phyloP scores from a whole-genome alignment of 2,888 invertebrate genomes.

The Augochlorella aurata region DNA sequence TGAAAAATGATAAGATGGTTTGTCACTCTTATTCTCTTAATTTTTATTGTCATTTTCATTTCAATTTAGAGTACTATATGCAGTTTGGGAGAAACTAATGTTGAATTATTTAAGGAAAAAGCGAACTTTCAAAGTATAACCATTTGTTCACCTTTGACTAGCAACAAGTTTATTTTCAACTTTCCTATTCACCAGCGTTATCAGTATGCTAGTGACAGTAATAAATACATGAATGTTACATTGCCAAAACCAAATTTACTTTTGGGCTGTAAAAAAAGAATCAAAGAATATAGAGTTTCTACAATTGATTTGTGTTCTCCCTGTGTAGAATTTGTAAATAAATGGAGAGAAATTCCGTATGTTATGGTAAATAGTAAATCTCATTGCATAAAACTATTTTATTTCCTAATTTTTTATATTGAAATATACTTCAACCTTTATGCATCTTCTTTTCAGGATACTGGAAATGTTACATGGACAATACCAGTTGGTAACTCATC shows the following conservation, averaged over 20 bases:
- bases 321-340: constrained; percentile 68
- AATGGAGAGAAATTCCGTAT: constrained; percentile 77
- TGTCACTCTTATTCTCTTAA: neutral
- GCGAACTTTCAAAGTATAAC: constrained; percentile 74
- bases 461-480: constrained; percentile 69
- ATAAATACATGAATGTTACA: constrained; percentile 64
- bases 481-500: constrained; percentile 75
- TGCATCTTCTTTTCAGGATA: constrained; percentile 63
- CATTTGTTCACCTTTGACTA: constrained; percentile 66
- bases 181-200: constrained; percentile 79
- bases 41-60: neutral
- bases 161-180: constrained; percentile 51
- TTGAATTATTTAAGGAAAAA: constrained; percentile 77
- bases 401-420: neutral
- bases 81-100: constrained; percentile 75
- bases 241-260: constrained; percentile 72
- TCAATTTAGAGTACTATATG: constrained; percentile 72
- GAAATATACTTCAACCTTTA: constrained; percentile 9
- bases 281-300: constrained; percentile 73
- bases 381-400: constrained; percentile 2
- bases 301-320: constrained; percentile 74
- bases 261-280: constrained; percentile 73
- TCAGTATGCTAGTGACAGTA: constrained; percentile 66
- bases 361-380: constrained; percentile 63
- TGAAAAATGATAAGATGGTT: neutral